Percentiles rank a stretch among this genome's conserved stretches.
These are phyloP conservation scores for Mantis religiosa DNA, from an alignment of 2,888 invertebrate genomes.

Conservation along the genomic window DNA sequence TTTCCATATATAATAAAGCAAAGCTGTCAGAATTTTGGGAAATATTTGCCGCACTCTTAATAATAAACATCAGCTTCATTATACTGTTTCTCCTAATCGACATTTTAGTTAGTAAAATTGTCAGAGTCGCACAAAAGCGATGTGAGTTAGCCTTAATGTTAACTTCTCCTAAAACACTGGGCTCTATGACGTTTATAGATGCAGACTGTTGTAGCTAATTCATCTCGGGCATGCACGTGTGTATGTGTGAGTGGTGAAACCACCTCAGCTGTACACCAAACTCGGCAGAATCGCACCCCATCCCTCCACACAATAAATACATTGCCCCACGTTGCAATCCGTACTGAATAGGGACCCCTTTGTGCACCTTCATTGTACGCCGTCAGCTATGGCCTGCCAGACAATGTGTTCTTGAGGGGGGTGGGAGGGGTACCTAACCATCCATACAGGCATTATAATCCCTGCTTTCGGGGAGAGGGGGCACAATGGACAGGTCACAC, in stretches of 20 bases:
- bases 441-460: background rate
- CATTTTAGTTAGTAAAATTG: background rate
- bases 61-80: too few species aligned
- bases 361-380: background rate
- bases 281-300: background rate
- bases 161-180: background rate
- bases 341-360: background rate
- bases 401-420: background rate
- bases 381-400: background rate
- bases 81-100: too few species aligned
- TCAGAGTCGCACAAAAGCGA: background rate
- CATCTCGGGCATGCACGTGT: background rate
- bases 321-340: background rate
- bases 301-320: background rate
- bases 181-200: background rate
- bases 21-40: too few species aligned
- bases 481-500: background rate
- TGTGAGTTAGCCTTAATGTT: background rate
- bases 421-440: background rate
- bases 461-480: background rate
- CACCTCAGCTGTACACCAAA: background rate
- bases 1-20: too few species aligned
- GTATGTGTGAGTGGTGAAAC: background rate
- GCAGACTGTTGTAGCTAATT: background rate
- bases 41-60: too few species aligned